Evolutionary conservation across 2,888 invertebrate genomes (phyloP).

Genomic region (Ormyrus nitidulus): DNA sequence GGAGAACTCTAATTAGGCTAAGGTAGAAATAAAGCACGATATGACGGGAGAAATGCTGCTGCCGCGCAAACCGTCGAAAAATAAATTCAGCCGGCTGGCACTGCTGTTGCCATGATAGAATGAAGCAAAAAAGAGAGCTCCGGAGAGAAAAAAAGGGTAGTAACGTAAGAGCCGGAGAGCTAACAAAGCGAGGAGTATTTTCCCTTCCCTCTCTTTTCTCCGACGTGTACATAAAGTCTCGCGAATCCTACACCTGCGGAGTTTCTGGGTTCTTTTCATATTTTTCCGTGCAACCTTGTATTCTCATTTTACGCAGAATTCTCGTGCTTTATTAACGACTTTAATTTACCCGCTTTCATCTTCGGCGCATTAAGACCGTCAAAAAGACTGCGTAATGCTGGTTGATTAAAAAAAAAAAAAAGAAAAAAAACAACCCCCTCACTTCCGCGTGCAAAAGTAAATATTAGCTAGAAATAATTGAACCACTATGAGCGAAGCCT

Average conservation of each 20-base stretch:
- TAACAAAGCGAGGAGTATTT: constrained; percentile 11
- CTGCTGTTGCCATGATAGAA: not conserved
- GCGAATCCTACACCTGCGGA: constrained; percentile 6
- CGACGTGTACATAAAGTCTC: not conserved
- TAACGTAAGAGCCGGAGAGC: constrained; percentile 1
- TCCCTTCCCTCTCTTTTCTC: not conserved
- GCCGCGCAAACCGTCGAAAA: not conserved
- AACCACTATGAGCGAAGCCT: too few relatives aligned
- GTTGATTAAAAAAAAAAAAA: too few relatives aligned
- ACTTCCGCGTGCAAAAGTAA: too few relatives aligned
- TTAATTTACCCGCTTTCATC: too few relatives aligned
- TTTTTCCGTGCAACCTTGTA: not conserved
- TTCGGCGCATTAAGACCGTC: not conserved
- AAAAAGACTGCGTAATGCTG: too few relatives aligned
- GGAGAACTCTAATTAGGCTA: too few relatives aligned
- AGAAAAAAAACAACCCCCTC: too few relatives aligned
- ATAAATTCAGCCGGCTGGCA: constrained; percentile 21
- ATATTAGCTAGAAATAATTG: too few relatives aligned
- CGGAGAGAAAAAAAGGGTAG: not conserved
- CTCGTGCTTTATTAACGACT: too few relatives aligned
- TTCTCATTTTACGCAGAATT: not conserved
- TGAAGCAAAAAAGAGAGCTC: not conserved
- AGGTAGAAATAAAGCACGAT: too few relatives aligned
- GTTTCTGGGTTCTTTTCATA: constrained; percentile 4
- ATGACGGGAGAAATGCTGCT: too few relatives aligned